Conservation (phyloP, 2,888 invertebrate genomes). For the Cephus pygmeus region DNA sequence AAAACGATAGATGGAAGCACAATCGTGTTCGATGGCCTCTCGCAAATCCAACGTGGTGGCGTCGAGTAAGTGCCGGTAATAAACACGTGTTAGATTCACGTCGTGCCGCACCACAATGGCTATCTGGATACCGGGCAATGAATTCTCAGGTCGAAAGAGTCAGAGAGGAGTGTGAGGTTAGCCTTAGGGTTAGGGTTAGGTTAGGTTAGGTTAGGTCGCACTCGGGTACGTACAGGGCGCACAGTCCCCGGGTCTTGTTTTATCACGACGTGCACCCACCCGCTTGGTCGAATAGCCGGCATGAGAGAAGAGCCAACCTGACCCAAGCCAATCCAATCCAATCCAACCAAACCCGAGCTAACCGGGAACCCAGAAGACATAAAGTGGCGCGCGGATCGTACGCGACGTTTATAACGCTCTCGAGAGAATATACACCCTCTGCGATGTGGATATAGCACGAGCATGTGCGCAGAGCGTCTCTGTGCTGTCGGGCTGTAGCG, state of each 20-base stretch:
- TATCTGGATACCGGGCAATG: constrained; percentile 35
- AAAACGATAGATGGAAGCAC: not conserved
- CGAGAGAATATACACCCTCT: constrained; percentile 18
- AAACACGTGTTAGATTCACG: constrained; percentile 3
- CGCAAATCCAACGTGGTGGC: not conserved
- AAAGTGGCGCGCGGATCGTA: constrained; percentile 29
- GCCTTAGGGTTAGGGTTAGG: not conserved
- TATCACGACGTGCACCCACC: constrained; percentile 2
- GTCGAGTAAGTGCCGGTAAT: constrained; percentile 3
- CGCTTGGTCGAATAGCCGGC: not conserved
- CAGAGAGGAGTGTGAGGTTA: not conserved
- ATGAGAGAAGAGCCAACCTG: not conserved
- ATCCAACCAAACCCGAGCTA: not conserved
- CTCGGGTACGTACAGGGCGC: not conserved
- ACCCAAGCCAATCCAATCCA: not conserved
- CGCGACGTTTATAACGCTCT: constrained; percentile 35
- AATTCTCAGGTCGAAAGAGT: constrained; percentile 18
- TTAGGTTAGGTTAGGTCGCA: not conserved
- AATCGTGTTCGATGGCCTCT: not conserved
- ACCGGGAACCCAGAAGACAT: constrained; percentile 24
- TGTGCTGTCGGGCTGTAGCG: constrained; percentile 1
- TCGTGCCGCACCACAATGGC: constrained; percentile 22
- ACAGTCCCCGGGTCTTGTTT: constrained; percentile 7
- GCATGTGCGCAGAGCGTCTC: constrained; percentile 6
- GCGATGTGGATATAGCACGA: constrained; percentile 8